These are phyloP conservation scores for Eueremaeus valkanovi DNA, from an alignment of 2,888 invertebrate species.

Conservation along the genomic window DNA sequence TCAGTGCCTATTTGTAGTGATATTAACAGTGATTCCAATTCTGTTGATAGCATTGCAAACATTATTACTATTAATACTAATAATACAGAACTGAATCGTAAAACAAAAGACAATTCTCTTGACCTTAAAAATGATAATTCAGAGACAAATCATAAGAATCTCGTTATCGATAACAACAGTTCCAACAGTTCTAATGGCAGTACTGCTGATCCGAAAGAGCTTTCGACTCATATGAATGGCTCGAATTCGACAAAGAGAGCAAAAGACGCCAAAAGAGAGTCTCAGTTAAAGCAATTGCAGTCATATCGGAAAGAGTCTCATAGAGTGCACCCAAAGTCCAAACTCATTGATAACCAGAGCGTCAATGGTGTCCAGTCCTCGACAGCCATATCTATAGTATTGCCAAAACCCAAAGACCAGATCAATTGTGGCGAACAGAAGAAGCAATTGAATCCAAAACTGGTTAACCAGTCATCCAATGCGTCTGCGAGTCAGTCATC, in stretches of 20 bases:
- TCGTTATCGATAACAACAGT: constrained; percentile 15
- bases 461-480: background rate
- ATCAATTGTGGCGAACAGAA: background rate
- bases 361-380: background rate
- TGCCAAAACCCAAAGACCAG: constrained; percentile 27
- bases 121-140: background rate
- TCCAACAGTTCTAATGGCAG: background rate
- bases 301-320: constrained; percentile 35
- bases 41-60: background rate
- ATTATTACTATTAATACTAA: background rate
- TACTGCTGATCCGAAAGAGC: background rate
- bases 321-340: background rate
- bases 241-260: background rate
- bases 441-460: background rate
- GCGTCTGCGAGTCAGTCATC: background rate
- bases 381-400: constrained; percentile 27
- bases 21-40: background rate
- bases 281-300: constrained; percentile 33
- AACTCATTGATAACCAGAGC: background rate
- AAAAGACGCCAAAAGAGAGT: constrained; percentile 35
- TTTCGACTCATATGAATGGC: no score
- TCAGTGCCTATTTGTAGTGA: constrained; percentile 30
- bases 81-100: background rate
- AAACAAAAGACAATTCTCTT: background rate
- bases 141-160: constrained; percentile 1